Percentiles rank a stretch among this genome's conserved stretches.
Conservation (phyloP, 1,140 invertebrate species). For the Micrasema minimum region DNA sequence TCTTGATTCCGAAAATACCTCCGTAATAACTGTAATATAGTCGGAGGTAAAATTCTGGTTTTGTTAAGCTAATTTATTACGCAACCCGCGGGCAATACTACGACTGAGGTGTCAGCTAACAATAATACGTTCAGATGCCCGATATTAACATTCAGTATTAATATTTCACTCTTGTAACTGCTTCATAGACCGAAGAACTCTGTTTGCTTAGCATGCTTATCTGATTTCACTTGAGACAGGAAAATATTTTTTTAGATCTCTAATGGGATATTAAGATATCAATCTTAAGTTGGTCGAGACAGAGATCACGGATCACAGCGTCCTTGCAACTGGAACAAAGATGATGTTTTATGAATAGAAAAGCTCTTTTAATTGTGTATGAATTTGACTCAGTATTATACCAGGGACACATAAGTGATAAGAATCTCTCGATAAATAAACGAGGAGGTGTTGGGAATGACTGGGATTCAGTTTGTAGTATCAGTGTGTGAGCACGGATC, state of each 20-base stretch:
- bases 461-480: no score
- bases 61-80: conserved; percentile 28
- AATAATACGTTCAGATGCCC: conserved; percentile 14
- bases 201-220: conserved; percentile 25
- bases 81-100: neutral
- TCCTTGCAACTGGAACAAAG: no score
- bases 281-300: neutral
- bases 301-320: no score
- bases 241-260: conserved; percentile 14
- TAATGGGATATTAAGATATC: conserved; percentile 27
- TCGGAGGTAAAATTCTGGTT: conserved; percentile 23
- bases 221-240: conserved; percentile 16
- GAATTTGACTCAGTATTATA: neutral
- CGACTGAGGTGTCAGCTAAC: conserved; percentile 21
- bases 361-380: neutral
- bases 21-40: conserved; percentile 14
- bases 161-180: conserved; percentile 22
- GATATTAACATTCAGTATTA: conserved; percentile 32
- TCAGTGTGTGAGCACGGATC: conserved; percentile 9
- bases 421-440: conserved; percentile 5
- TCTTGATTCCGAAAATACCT: conserved; percentile 23
- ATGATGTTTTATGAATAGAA: no score
- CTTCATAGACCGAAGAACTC: neutral
- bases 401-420: no score
- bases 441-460: conserved; percentile 34